Conservation (phyloP, 2,113 vertebrate genomes). For the Sterna hirundo region DNA sequence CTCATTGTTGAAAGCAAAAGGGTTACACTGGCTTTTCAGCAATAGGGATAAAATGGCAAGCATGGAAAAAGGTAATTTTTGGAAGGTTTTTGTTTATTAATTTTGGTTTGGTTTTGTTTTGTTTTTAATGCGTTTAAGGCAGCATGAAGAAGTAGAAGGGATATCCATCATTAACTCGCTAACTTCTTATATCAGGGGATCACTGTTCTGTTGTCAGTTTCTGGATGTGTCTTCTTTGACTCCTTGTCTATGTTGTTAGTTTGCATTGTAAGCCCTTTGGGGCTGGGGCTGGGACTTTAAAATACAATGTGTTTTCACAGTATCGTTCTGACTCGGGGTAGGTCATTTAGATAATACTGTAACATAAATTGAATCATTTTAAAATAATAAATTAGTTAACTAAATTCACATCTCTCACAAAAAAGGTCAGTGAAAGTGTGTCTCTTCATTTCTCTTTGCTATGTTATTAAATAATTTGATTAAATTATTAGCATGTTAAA, state of each 20-base stretch:
- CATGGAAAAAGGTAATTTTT: background rate
- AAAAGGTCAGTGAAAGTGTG: background rate
- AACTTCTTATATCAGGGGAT: background rate
- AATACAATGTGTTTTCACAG: background rate
- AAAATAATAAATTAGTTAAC: background rate
- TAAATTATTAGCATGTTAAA: constrained; percentile 4
- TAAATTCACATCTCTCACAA: background rate
- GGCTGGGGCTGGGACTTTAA: background rate
- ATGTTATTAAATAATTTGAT: background rate
- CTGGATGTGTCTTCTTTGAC: background rate
- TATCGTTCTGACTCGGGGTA: background rate
- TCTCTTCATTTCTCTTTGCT: background rate
- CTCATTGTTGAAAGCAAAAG: background rate
- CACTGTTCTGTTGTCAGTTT: background rate
- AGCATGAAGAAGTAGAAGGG: background rate
- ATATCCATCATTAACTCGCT: background rate
- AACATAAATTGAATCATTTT: background rate
- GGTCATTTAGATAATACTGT: background rate
- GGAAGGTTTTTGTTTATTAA: background rate
- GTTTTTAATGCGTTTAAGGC: background rate
- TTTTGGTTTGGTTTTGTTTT: background rate
- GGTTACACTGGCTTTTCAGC: background rate
- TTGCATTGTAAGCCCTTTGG: background rate
- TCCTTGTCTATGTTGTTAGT: background rate
- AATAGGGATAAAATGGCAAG: background rate